phyloP scores from a whole-genome alignment of 2,888 invertebrate species.

The Drosophila hamatofila region DNA sequence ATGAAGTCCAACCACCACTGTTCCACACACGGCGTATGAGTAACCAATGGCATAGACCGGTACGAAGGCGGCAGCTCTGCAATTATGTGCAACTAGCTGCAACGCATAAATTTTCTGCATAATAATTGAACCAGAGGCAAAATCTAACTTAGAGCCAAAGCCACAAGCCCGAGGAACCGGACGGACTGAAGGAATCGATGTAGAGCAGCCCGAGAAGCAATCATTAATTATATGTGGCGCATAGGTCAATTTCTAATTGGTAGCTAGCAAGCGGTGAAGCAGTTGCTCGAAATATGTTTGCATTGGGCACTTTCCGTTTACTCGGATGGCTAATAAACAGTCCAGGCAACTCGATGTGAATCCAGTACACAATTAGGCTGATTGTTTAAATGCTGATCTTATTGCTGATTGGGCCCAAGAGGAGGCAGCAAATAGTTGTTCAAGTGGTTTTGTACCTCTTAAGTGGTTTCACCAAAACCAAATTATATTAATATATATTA shows the following conservation, averaged over 20 bases:
- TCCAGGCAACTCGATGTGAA: constrained; percentile 9
- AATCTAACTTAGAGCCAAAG: constrained; percentile 18
- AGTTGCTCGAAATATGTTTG: constrained; percentile 36
- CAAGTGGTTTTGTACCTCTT: too few species aligned
- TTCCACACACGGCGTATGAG: constrained; percentile 36
- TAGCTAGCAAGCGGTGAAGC: constrained; percentile 17
- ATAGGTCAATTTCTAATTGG: constrained; percentile 43
- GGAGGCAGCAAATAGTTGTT: neutral
- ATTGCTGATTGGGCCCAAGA: constrained; percentile 10
- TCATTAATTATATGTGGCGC: constrained; percentile 70
- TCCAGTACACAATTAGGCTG: constrained; percentile 36
- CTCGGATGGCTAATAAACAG: constrained; percentile 24
- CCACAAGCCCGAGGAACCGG: constrained; percentile 17
- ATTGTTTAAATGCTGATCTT: constrained; percentile 30
- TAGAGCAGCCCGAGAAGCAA: constrained; percentile 32
- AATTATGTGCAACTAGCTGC: constrained; percentile 60
- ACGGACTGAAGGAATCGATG: neutral
- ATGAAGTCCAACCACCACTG: neutral
- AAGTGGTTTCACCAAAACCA: neutral
- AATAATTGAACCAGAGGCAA: constrained; percentile 4
- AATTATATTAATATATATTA: neutral
- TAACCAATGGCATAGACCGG: constrained; percentile 34
- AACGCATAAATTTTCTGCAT: constrained; percentile 70
- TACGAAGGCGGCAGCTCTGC: constrained; percentile 6
- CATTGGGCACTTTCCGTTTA: constrained; percentile 28